A percentile compares a stretch with the other conserved stretches of the same genome.
Conservation (phyloP, 2,888 invertebrate species). For the Erynnis tages region DNA sequence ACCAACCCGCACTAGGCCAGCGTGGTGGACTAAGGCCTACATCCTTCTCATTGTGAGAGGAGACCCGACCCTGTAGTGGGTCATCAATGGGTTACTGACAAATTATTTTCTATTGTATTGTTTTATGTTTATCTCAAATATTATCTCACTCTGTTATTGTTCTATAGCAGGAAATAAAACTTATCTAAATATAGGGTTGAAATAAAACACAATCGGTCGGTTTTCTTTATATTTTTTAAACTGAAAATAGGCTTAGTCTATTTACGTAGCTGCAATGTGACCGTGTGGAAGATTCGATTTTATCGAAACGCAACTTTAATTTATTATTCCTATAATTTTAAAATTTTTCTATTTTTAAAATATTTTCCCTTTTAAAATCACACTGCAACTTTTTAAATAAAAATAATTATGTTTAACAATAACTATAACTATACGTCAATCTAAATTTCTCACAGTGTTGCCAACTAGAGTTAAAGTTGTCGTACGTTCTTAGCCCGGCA, state of each 20-base stretch:
- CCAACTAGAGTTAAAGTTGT: constrained; percentile 49
- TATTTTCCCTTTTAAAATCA: constrained; percentile 55
- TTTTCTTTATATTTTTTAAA: constrained; percentile 66
- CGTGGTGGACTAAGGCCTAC: too few relatives aligned
- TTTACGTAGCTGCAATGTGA: constrained; percentile 66
- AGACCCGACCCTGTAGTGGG: too few relatives aligned
- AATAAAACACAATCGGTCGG: constrained; percentile 36
- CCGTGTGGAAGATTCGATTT: constrained; percentile 41
- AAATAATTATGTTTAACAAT: constrained; percentile 56
- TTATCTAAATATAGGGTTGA: constrained; percentile 6
- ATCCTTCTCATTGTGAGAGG: too few relatives aligned
- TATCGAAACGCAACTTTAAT: constrained; percentile 37
- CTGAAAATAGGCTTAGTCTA: constrained; percentile 78
- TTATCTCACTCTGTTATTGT: too few relatives aligned
- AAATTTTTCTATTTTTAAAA: constrained; percentile 20
- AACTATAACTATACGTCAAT: constrained; percentile 58
- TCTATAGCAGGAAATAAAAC: background rate
- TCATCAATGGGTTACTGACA: too few relatives aligned
- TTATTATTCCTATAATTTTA: constrained; percentile 21
- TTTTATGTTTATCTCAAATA: too few relatives aligned
- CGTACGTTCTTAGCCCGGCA: constrained; percentile 62
- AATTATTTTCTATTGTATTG: too few relatives aligned
- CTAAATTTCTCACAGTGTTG: constrained; percentile 46
- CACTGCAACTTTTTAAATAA: constrained; percentile 61
- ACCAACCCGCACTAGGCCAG: too few relatives aligned